These are phyloP conservation scores for Platysternon megacephalum DNA, from an alignment of 2,113 vertebrate genomes.

Conservation along the genomic window DNA sequence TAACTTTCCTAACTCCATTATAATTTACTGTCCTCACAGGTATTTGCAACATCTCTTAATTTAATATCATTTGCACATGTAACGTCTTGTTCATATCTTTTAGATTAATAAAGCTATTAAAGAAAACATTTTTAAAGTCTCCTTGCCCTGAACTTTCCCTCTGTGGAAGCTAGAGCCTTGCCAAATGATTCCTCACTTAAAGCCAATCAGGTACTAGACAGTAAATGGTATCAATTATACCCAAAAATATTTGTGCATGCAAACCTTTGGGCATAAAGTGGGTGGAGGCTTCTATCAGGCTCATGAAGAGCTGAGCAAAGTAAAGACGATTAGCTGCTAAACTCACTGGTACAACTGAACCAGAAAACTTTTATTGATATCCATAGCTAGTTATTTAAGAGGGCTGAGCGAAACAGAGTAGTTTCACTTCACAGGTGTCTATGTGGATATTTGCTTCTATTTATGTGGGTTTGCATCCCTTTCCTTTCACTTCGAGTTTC, in stretches of 20 bases:
- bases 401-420: rapidly evolving
- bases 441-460: not conserved
- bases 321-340: not conserved
- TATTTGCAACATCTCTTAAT: not conserved
- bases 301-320: not conserved
- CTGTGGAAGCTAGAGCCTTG: not conserved
- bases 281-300: not conserved
- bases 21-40: not conserved
- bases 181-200: not conserved
- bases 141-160: not conserved
- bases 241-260: not conserved
- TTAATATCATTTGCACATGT: not conserved
- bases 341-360: not conserved
- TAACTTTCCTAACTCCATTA: rapidly evolving
- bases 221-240: not conserved
- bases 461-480: not conserved
- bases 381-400: not conserved
- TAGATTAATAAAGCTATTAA: not conserved
- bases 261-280: not conserved
- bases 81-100: not conserved
- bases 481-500: not conserved
- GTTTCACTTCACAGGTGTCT: not conserved
- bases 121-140: not conserved
- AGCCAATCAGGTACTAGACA: not conserved
- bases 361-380: not conserved